A percentile compares a stretch with the other conserved stretches of the same genome.
These are phyloP conservation scores for Platerodrilus igneus DNA, from an alignment of 2,888 invertebrate genomes.

Conservation along the genomic window DNA sequence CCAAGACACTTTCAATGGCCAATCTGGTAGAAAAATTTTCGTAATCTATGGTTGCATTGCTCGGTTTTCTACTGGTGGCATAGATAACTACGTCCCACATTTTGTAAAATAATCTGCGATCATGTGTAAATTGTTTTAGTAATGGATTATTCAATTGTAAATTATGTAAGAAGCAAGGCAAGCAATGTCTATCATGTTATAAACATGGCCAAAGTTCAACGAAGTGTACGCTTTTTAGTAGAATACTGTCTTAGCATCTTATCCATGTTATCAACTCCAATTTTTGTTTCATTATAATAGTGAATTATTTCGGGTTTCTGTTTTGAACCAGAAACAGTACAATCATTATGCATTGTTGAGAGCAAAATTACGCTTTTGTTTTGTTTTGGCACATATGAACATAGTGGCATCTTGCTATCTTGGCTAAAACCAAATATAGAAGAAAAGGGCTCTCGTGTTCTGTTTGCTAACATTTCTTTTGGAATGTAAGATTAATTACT, in stretches of 20 bases:
- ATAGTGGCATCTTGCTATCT: conserved; percentile 27
- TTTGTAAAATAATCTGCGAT: conserved; percentile 6
- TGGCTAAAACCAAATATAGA: conserved; percentile 25
- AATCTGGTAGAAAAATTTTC: conserved; percentile 7
- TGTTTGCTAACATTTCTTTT: conserved; percentile 19
- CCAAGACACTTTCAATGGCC: conserved; percentile 7
- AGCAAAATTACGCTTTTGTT: conserved; percentile 29
- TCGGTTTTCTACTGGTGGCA: conserved; percentile 4
- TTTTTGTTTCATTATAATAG: conserved; percentile 28
- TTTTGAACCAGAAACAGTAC: conserved; percentile 15
- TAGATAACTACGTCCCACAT: conserved; percentile 10
- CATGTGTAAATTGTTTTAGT: conserved; percentile 5
- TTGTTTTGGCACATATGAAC: conserved; percentile 28
- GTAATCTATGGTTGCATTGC: conserved; percentile 2
- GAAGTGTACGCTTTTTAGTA: conserved; percentile 16
- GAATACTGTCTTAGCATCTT: conserved; percentile 25
- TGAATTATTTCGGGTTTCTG: conserved; percentile 27
- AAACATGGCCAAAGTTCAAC: conserved; percentile 20
- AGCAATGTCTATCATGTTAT: conserved; percentile 9
- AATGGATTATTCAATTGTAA: conserved; percentile 8
- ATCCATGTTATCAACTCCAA: conserved; percentile 27
- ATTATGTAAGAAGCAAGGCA: conserved; percentile 10
- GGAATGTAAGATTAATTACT: too few relatives aligned
- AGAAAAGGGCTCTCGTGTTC: conserved; percentile 10
- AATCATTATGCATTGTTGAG: conserved; percentile 27